These are phyloP conservation scores for Dynastes hyllus DNA, from an alignment of 2,888 invertebrate genomes.

Conservation along the genomic window DNA sequence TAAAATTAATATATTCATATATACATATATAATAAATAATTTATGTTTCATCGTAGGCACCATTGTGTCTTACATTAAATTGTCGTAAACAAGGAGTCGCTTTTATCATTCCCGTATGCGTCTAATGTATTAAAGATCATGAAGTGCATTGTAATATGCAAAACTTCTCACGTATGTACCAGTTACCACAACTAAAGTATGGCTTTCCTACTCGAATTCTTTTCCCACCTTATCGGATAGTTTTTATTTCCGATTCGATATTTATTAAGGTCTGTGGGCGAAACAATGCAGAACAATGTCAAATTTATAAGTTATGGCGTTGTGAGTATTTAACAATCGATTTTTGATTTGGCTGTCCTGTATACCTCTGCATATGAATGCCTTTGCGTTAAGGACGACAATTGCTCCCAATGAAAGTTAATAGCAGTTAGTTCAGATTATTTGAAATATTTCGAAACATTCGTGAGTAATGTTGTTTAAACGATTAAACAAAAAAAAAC, in stretches of 20 bases:
- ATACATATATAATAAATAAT: too few relatives aligned
- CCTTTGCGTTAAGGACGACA: not conserved
- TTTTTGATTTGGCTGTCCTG: constrained; percentile 8
- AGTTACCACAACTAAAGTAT: constrained; percentile 27
- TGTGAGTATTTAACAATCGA: constrained; percentile 26
- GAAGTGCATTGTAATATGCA: constrained; percentile 7
- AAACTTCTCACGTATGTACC: constrained; percentile 5
- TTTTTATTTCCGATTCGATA: constrained; percentile 50
- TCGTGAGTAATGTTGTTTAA: too few relatives aligned
- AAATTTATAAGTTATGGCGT: constrained; percentile 48
- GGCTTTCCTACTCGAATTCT: constrained; percentile 53
- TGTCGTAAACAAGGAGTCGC: not conserved
- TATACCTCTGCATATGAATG: not conserved
- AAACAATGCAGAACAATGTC: constrained; percentile 51
- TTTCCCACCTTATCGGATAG: constrained; percentile 47
- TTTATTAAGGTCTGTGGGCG: constrained; percentile 49
- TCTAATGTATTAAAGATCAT: constrained; percentile 27
- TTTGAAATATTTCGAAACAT: too few relatives aligned
- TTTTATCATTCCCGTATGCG: not conserved
- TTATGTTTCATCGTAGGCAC: not conserved
- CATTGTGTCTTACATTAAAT: constrained; percentile 4
- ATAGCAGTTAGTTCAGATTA: too few relatives aligned
- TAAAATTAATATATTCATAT: too few relatives aligned
- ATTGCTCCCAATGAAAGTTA: too few relatives aligned
- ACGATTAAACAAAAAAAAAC: too few relatives aligned